Conservation (phyloP, 2,797 vertebrate genomes). For the Hypotaenidia philippensis region DNA sequence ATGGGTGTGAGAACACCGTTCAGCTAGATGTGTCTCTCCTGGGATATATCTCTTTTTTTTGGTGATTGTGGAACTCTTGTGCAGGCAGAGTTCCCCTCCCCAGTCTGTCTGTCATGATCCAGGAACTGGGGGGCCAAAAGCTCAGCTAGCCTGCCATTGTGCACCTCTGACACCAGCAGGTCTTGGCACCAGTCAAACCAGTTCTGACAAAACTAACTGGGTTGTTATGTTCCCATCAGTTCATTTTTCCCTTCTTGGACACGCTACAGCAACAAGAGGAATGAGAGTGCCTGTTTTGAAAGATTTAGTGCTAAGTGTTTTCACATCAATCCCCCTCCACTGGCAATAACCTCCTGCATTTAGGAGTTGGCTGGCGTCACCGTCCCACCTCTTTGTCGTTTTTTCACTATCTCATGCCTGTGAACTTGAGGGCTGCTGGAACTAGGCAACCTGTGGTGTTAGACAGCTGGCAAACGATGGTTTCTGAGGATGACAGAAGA, state of each 20-base stretch:
- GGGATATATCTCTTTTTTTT: not conserved
- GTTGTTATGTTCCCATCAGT: not conserved
- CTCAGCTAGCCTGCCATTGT: not conserved
- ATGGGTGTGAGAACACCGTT: not conserved
- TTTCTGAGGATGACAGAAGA: not conserved
- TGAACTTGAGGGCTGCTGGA: not conserved
- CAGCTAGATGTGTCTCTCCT: not conserved
- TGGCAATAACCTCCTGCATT: not conserved
- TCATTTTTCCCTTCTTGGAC: not conserved
- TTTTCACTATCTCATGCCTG: not conserved
- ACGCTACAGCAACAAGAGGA: not conserved
- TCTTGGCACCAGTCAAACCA: not conserved
- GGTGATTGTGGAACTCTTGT: not conserved
- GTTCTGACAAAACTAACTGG: not conserved
- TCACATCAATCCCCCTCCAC: not conserved
- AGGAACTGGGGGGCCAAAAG: not conserved
- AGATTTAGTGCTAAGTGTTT: not conserved
- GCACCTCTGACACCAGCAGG: not conserved
- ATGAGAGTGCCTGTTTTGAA: not conserved
- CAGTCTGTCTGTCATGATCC: not conserved
- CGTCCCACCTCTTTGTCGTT: not conserved
- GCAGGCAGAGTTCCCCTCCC: fast-evolving
- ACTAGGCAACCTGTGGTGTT: not conserved
- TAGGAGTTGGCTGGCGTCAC: not conserved
- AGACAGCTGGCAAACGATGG: not conserved